Base-by-base conservation (phyloP, 2,888 invertebrate species). In the Cyaniris semiargus region DNA sequence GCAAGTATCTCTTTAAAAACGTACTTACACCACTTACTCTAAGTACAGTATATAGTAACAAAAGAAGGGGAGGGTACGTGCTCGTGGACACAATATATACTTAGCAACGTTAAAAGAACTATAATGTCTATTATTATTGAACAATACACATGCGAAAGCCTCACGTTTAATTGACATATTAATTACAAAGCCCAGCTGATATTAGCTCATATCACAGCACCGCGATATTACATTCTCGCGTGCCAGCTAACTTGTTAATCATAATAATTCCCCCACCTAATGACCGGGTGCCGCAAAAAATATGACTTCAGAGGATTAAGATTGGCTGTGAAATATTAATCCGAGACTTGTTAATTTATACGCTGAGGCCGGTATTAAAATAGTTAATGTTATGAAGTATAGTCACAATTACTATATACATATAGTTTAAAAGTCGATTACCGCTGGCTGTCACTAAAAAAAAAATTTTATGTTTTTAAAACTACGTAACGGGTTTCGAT, bases 171-270 rank as follows among this genome's bases (percentile, higher is more conserved):
- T 60, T 60, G 60, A 60, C 60, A 60, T 60, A 60, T 60, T 60
- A 60, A 60, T 60, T 23, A 60, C 10, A 3, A 60, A 60, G 60
- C 60, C 21, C 3, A 4, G 66, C 27, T 66, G 66, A 66, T 66
- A 66, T 27, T 27, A 27, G 66, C 66, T 23, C 10, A 66, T 66
- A 66, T 66, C 66, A 66, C 66, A 27, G 66, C 15, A 27, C 66
- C 66, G 27, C 66, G 15, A 21, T 38, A 71, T 71, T 38, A 71
- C 70, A 71, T 71, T 71, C 38, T 71, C 70, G 70, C 70, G 70
- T 71, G 70, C 18, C 38, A n/a, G 70, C 70, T 71, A 71, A 71
- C 70, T 71, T 71, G 70, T 71, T 71, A 71, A 71, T 71, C 70
- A 71, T 71, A 38, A 71, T 71, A 38, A 71, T 71, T 34, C 70